Base-by-base conservation (phyloP, 2,113 vertebrate species). In the Penelope pileata region DNA sequence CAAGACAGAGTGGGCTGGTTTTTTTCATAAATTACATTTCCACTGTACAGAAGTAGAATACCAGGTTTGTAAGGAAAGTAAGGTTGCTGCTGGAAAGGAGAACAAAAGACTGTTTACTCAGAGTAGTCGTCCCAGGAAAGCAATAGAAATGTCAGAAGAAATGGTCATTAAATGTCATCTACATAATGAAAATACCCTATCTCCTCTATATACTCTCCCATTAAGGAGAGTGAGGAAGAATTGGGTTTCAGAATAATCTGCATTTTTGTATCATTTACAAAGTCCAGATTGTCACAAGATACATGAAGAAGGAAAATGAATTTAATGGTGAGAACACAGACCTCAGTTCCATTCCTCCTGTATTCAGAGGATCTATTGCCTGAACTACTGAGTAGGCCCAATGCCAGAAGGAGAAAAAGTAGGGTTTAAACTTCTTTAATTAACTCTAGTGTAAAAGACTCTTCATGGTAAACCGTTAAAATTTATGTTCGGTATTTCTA, bases 61-160 rank as follows among this genome's bases (percentile, higher is more conserved):
- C 30, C 38, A 81, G 30, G 27, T n/a, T 67, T 88, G 83, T 74
- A 32, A 78, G 60, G 62, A 68, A 88, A 85, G 60, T 22, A 30
- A 83, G 60, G 63, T 10, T 83, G 77, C 59, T 94, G 34, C 83
- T 92, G 91, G 73, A 92, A 88, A 69, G 72, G 48, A 90, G 84
- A 74, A 93, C 95, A 97, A 97, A 96, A 95, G 66, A 3, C 4
- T 95, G 85, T 96, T 96, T 96, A 89, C 80, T 95, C 77, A 81
- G 83, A 32, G 54, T 48, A 60, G 51, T 88, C 58, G 8, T 90
- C 73, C 40, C 79, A 80, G 73, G 51, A 72, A 78, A 62, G 63
- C 88, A 91, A 78, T 82, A 40, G 93, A 93, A 95, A 83, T 83
- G 88, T 88, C 90, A 88, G 76, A 60, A 97, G 83, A 88, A 92